These are phyloP conservation scores for Tanypteryx hageni DNA, from an alignment of 2,888 invertebrate species.

Conservation along the genomic window DNA sequence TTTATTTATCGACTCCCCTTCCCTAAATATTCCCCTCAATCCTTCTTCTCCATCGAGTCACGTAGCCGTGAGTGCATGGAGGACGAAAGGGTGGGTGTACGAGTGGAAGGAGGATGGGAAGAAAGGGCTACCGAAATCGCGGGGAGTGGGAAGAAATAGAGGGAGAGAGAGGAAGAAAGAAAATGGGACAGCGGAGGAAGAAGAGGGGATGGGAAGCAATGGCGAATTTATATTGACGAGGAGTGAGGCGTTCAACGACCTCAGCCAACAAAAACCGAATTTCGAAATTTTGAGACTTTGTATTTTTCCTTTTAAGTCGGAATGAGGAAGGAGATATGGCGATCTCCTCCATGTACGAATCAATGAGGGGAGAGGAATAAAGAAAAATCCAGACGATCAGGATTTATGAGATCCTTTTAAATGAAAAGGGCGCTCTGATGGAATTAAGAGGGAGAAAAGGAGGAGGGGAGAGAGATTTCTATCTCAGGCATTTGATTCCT, in stretches of 20 bases:
- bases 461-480: background rate
- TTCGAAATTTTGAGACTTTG: background rate
- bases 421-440: too few relatives aligned
- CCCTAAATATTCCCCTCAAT: background rate
- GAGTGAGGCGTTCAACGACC: background rate
- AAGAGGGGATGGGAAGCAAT: background rate
- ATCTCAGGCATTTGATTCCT: background rate
- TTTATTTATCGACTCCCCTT: background rate
- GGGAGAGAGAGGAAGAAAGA: background rate
- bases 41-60: background rate
- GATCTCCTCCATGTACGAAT: background rate
- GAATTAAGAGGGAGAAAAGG: background rate
- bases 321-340: background rate
- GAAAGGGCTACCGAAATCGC: background rate
- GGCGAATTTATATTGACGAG: background rate
- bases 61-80: background rate
- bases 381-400: too few relatives aligned
- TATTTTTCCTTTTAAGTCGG: background rate
- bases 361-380: background rate
- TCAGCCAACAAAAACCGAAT: background rate
- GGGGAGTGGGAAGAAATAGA: background rate
- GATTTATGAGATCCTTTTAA: too few relatives aligned
- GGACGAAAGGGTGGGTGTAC: background rate
- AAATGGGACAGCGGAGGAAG: background rate
- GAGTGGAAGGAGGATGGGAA: background rate